phyloP scores from a whole-genome alignment of 2,888 invertebrate species.

The Oxyteleia sp. region DNA sequence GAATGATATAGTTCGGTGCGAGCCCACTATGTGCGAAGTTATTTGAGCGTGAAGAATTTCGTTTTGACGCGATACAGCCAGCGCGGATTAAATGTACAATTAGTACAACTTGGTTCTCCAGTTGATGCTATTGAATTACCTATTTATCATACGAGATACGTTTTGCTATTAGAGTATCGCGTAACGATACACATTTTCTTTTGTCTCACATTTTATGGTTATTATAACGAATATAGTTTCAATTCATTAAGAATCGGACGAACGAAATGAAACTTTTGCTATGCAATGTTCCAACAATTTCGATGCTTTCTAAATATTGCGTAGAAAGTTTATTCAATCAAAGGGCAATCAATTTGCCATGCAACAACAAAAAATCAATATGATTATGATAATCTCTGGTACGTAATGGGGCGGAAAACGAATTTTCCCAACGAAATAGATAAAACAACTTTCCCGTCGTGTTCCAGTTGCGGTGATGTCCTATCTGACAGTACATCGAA shows the following conservation, averaged over 20 bases:
- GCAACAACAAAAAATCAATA: too few species aligned
- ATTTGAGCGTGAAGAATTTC: slow-evolving; percentile 20
- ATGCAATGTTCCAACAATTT: too few species aligned
- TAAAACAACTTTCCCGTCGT: too few species aligned
- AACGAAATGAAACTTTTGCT: neutral
- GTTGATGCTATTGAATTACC: slow-evolving; percentile 14
- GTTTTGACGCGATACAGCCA: slow-evolving; percentile 3
- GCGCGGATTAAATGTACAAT: slow-evolving; percentile 21
- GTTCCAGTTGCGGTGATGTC: too few species aligned
- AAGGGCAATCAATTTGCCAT: too few species aligned
- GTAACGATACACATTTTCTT: neutral
- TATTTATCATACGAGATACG: slow-evolving; percentile 14
- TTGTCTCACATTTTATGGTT: neutral
- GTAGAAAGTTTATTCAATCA: too few species aligned
- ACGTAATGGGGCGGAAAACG: too few species aligned
- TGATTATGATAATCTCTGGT: too few species aligned
- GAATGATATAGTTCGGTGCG: slow-evolving; percentile 4
- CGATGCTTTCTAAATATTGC: neutral
- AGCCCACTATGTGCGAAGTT: slow-evolving; percentile 1
- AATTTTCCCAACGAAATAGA: too few species aligned
- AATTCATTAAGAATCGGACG: neutral
- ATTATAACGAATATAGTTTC: neutral
- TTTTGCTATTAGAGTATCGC: slow-evolving; percentile 23
- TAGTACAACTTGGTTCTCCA: slow-evolving; percentile 1
- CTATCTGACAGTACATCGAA: too few species aligned